A percentile compares a stretch with the other conserved stretches of the same genome.
Evolutionary conservation across 2,113 vertebrate species (phyloP).

Genomic region (Plecturocebus donacophilus): DNA sequence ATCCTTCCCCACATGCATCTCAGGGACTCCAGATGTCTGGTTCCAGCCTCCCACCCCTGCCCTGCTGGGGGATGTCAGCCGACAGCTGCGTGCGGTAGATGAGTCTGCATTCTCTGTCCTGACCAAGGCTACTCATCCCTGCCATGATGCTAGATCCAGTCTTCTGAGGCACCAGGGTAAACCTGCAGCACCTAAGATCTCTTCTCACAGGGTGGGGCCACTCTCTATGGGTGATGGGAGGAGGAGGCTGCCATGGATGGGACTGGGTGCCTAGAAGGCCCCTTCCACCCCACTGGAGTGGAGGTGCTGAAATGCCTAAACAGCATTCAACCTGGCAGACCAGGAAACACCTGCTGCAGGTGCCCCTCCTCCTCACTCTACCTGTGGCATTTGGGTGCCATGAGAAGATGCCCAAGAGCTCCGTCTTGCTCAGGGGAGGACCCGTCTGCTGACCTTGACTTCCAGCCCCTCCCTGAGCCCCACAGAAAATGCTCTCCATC

Average conservation of each 20-base stretch:
- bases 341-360: fast-evolving
- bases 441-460: background rate
- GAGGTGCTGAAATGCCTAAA: fast-evolving
- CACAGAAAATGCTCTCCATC: fast-evolving
- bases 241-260: background rate
- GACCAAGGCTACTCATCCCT: fast-evolving
- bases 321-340: fast-evolving
- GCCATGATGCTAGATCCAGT: background rate
- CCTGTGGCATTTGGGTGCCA: fast-evolving
- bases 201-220: fast-evolving
- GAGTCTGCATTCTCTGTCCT: background rate
- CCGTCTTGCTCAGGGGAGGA: background rate
- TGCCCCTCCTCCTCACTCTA: fast-evolving
- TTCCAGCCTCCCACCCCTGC: background rate
- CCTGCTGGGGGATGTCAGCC: fast-evolving
- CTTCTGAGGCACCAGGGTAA: background rate
- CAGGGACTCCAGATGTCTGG: background rate
- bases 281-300: fast-evolving
- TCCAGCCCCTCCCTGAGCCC: background rate
- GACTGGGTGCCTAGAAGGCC: background rate
- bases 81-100: fast-evolving
- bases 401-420: fast-evolving
- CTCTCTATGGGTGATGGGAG: background rate
- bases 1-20: background rate
- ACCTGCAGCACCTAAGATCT: background rate